phyloP scores from a whole-genome alignment of 2,797 vertebrate genomes.

The Rhodeus uyekii region DNA sequence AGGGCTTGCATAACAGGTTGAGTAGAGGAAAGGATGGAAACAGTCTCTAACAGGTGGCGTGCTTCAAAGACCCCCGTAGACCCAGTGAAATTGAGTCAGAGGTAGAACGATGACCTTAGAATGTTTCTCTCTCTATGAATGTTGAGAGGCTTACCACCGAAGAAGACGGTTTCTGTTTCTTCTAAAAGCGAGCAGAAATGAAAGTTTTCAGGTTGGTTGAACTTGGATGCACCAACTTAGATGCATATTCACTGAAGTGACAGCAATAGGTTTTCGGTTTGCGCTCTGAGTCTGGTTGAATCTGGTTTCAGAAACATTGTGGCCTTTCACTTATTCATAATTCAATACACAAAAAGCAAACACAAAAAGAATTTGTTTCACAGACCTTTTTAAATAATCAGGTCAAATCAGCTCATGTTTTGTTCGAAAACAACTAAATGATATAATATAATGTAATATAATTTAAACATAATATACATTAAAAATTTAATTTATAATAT shows the following conservation, averaged over 20 bases:
- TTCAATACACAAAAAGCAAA: not conserved
- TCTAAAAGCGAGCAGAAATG: not conserved
- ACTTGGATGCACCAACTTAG: too few species aligned
- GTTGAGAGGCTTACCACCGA: not conserved
- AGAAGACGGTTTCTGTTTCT: not conserved
- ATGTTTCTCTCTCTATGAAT: not conserved
- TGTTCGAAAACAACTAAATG: not conserved
- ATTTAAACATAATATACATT: too few species aligned
- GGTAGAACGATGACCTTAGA: not conserved
- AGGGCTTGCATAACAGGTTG: not conserved
- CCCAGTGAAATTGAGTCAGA: not conserved
- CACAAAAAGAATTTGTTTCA: not conserved
- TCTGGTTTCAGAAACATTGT: not conserved
- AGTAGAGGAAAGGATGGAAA: not conserved
- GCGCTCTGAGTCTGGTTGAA: not conserved
- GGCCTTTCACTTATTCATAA: not conserved
- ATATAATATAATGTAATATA: not conserved
- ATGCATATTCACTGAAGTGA: conserved; percentile 18
- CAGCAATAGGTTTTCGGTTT: conserved; percentile 12
- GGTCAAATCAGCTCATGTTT: not conserved
- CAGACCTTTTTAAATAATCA: not conserved
- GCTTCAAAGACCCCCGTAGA: conserved; percentile 12
- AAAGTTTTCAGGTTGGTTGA: conserved; percentile 17
- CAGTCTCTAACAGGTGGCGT: not conserved
- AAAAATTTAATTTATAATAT: too few species aligned